Base-by-base conservation (phyloP, 2,113 vertebrate genomes). In the Sinocyclocheilus grahami region DNA sequence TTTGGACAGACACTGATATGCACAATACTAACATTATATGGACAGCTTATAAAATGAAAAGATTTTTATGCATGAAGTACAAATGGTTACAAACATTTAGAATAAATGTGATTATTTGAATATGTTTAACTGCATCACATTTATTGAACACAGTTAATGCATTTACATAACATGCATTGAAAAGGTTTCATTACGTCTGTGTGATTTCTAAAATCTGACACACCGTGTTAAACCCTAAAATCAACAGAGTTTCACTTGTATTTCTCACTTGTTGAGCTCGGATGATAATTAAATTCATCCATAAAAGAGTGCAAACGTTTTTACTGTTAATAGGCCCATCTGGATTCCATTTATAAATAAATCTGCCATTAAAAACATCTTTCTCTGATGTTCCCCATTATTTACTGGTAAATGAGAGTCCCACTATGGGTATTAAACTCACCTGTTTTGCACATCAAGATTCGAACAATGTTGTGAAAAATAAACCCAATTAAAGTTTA, bases 261-360 rank as follows among this genome's bases (percentile, higher is more conserved):
- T 37, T 71, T 72, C 12, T 27, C 22, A 27, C 13, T 51, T 51
- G 42, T 76, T 76, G 20, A 42, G 37, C 20, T 42, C 37, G 22
- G 10, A 72, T 12, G 10, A 72, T 42, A 46, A 74, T 74, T 42
- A 74, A 39, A 42, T 48, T 24, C 42, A 51, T 27, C 74, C 6
- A 48, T 48, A 51, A 76, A 24, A 76, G 13, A 51, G n/a, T n/a
- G 37, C 37, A n/a, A 74, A 76, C 27, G 42, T 24, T 16, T 51
- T 27, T 51, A 74, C 69, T 72, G 37, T 74, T 74, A 42, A 12
- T 74, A 48, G 42, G 6, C 42, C 74, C 74, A 76, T 76, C 42
- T 76, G 72, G 72, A 76, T 76, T 48, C 27, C 5, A 48, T 75
- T 75, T 24, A 75, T 75, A 75, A 75, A n/a, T 75, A 48, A 48